Conservation (phyloP, 2,797 vertebrate genomes). For the Hipposideros larvatus region DNA sequence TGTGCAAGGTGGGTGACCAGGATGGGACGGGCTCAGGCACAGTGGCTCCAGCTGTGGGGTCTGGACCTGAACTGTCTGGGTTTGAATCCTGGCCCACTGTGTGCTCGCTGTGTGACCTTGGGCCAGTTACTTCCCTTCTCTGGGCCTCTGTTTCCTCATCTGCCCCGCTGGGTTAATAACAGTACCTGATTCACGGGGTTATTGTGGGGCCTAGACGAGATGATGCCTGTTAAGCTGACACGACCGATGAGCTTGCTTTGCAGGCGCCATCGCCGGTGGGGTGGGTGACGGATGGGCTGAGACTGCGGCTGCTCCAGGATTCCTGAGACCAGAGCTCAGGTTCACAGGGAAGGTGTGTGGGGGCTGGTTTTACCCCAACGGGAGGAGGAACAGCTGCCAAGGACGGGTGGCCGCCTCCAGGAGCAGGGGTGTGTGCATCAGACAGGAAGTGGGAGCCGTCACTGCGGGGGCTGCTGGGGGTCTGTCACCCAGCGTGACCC, state of each 20-base stretch:
- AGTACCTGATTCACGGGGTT: fast-evolving
- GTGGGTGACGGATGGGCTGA: too few relatives aligned
- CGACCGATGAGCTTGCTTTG: fast-evolving
- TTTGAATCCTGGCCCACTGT: not conserved
- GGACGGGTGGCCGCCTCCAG: fast-evolving
- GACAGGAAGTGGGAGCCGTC: not conserved
- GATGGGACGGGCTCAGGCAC: not conserved
- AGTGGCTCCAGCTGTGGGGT: not conserved
- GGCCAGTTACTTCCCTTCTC: not conserved
- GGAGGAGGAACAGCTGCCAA: not conserved
- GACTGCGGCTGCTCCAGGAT: fast-evolving
- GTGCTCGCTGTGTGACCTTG: not conserved
- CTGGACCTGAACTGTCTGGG: not conserved
- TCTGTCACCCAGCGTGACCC: fast-evolving
- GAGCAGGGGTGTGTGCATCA: too few relatives aligned
- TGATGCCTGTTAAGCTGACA: fast-evolving
- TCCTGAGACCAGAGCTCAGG: not conserved
- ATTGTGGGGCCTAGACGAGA: not conserved
- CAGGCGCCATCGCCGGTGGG: not conserved
- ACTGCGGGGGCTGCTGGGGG: fast-evolving
- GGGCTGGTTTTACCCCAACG: fast-evolving
- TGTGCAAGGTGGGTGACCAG: fast-evolving
- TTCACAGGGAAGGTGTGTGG: fast-evolving
- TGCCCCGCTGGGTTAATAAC: not conserved
- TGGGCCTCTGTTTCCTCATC: not conserved